These are phyloP conservation scores for Myzus persicae DNA, from an alignment of 1,140 invertebrate genomes.

Conservation along the genomic window DNA sequence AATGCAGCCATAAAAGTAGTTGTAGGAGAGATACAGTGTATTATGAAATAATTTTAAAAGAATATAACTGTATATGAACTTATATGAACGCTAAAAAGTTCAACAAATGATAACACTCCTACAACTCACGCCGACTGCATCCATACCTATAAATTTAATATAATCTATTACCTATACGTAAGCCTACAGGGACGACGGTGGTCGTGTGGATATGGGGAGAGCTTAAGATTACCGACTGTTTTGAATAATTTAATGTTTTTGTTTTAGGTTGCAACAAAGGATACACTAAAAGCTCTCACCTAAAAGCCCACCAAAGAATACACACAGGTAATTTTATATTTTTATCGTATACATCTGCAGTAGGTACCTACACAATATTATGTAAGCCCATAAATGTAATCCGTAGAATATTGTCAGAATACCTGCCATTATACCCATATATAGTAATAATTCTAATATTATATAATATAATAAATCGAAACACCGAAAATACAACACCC, in stretches of 20 bases:
- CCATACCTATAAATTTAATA: background rate
- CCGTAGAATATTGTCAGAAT: background rate
- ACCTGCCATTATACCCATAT: background rate
- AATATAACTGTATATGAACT: background rate
- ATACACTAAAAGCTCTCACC: constrained; percentile 98
- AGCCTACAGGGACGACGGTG: background rate
- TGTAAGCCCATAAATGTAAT: background rate
- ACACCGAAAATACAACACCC: constrained; percentile 37
- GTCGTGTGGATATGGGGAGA: background rate
- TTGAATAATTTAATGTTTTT: background rate
- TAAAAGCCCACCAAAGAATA: constrained; percentile 97
- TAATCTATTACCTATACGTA: no score
- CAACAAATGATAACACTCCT: background rate
- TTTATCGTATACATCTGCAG: background rate
- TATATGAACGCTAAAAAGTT: background rate
- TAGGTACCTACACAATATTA: background rate
- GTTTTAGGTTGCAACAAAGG: constrained; percentile 93
- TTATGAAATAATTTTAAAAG: background rate
- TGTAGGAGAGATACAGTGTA: no score
- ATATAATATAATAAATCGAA: background rate
- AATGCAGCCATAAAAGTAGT: no score
- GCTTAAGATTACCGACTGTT: background rate
- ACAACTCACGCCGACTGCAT: background rate
- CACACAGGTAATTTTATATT: constrained; percentile 84
- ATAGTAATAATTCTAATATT: no score